Evolutionary conservation across 2,888 invertebrate genomes (phyloP).

Genomic region (Epinotia ramella): DNA sequence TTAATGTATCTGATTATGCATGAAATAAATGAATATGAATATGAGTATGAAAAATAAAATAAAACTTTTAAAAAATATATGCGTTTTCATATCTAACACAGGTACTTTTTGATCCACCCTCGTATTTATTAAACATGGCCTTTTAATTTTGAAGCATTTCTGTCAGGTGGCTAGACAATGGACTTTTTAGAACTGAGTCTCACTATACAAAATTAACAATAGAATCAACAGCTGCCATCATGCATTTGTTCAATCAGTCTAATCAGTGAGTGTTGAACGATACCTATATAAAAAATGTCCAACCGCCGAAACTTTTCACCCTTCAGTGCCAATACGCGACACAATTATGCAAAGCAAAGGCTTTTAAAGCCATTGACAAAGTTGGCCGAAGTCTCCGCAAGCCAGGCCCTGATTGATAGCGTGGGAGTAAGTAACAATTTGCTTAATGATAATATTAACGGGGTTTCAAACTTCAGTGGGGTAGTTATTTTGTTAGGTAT

Average conservation of each 20-base stretch:
- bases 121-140: no score
- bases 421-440: constrained; percentile 2
- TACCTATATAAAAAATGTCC: not conserved
- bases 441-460: constrained; percentile 9
- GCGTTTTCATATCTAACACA: no score
- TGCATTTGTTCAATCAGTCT: not conserved
- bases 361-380: constrained; percentile 27
- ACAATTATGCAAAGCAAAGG: constrained; percentile 35
- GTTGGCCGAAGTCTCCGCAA: constrained; percentile 18
- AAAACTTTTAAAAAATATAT: no score
- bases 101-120: no score
- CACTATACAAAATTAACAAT: no score
- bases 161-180: no score
- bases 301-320: not conserved
- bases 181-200: no score
- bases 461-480: not conserved
- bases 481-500: not conserved
- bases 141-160: no score
- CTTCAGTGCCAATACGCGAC: not conserved
- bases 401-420: constrained; percentile 21
- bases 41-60: no score
- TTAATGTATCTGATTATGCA: no score
- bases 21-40: no score
- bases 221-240: no score
- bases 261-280: not conserved